Conservation (phyloP, 2,797 vertebrate species). For the Erpetoichthys calabaricus region DNA sequence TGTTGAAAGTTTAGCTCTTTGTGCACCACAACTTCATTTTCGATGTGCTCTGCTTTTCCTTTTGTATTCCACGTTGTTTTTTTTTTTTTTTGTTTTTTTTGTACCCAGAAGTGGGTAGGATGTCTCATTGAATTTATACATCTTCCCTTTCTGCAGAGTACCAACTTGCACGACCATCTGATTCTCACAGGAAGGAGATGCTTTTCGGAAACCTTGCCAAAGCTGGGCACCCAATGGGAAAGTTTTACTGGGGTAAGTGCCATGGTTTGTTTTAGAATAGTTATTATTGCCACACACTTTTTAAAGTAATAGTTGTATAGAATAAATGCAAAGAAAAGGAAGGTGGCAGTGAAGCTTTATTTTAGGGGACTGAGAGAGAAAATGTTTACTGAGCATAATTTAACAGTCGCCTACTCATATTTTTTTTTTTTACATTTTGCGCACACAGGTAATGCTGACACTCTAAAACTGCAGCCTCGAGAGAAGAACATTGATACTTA, state of each 20-base stretch:
- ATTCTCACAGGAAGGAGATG: constrained; percentile 85
- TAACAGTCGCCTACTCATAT: background rate
- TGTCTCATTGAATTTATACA: too few species aligned
- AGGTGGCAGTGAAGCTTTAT: too few species aligned
- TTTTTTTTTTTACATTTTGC: constrained; percentile 11
- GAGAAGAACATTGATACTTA: constrained; percentile 77
- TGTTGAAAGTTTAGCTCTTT: too few species aligned
- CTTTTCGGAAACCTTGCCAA: constrained; percentile 84
- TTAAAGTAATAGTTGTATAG: background rate
- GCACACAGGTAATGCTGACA: constrained; percentile 76
- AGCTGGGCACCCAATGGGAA: constrained; percentile 82
- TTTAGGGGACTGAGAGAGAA: too few species aligned
- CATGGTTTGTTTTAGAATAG: background rate
- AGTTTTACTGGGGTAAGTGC: constrained; percentile 85
- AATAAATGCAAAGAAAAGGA: constrained; percentile 1
- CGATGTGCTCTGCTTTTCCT: too few species aligned
- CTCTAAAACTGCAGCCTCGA: constrained; percentile 75
- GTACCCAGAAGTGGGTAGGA: too few species aligned
- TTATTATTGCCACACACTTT: background rate
- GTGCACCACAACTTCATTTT: too few species aligned
- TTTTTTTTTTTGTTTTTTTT: too few species aligned
- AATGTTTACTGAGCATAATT: too few species aligned
- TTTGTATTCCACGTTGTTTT: too few species aligned
- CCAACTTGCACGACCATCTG: constrained; percentile 75
- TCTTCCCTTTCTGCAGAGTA: constrained; percentile 57